phyloP scores from a whole-genome alignment of 2,113 vertebrate species.

The Piaya cayana region DNA sequence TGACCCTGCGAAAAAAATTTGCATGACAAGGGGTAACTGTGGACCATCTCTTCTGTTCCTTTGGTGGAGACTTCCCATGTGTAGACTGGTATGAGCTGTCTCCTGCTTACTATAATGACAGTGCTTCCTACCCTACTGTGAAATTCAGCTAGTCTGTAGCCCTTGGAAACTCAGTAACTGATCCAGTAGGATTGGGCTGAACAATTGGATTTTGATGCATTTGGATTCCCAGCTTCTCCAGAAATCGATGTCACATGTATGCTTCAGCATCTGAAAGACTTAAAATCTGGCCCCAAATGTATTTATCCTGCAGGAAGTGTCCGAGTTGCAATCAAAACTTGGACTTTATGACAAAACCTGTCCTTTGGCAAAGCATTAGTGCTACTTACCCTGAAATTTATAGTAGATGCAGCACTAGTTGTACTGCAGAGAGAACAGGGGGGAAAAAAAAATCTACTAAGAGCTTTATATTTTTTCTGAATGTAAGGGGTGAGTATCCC shows the following conservation, averaged over 20 bases:
- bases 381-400: neutral
- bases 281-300: neutral
- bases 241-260: neutral
- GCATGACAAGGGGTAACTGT: neutral
- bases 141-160: neutral
- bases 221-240: neutral
- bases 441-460: neutral
- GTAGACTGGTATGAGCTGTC: neutral
- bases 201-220: neutral
- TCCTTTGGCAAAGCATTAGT: neutral
- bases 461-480: neutral
- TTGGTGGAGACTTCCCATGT: neutral
- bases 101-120: accelerated
- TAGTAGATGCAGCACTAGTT: neutral
- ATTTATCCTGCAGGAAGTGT: neutral
- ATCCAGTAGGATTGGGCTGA: neutral
- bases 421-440: neutral
- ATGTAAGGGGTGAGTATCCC: neutral
- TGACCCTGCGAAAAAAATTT: neutral
- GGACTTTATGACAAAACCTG: neutral
- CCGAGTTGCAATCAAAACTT: neutral
- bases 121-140: neutral
- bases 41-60: neutral
- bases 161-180: neutral
- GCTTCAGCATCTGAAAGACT: conserved; percentile 12